Evolutionary conservation across 2,113 vertebrate species (phyloP), one percentile per base, ranked within the genome.

Genomic region (Lethenteron reissneri): DNA sequence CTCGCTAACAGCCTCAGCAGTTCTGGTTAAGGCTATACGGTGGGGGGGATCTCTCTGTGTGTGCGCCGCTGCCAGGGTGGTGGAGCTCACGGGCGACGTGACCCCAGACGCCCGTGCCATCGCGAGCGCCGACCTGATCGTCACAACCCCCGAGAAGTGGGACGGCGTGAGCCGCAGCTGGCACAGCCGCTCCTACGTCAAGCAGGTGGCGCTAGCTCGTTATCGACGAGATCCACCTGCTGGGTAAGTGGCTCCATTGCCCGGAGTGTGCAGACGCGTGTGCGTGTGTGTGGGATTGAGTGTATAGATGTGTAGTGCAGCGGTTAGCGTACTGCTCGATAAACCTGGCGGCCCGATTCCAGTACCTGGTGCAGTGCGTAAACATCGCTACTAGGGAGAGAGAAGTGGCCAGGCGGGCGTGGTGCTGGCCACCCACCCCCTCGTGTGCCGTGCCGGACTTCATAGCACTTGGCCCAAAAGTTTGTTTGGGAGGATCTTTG

Each of bases 61-160:
- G 25, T 41, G 41, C 41, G 41, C 41, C 41, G 41, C 41, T 11
- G 8, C 41, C 78, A 99, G 94, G 73, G 89, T 99, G 80, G 88
- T 97, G 76, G 92, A 99, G 75, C 75, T 99, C 75, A 99, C 94
- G 0, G 94, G 94, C 8, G 94, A 99, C 73, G 89, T 92, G 76
- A 95, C 90, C 75, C 94, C 94, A 57, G 94, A 99, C 79, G 86
- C 95, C 88, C 86, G 84, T 76, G 85, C 91, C 17, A 90, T 99
- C 74, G 85, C 86, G 0, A 82, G 90, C 77, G 94, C 94, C 21
- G 94, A 99, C 77, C 83, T 99, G 73, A 99, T 99, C 3, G 92
- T 99, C 76, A 99, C 94, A 72, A 99, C 94, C 1, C 94, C 94
- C 1, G 92, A 99, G 79, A 97, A 99, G 74, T 99, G 94, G 94